phyloP scores from a whole-genome alignment of 1,140 invertebrate species.

The Meloidogyne hapla region DNA sequence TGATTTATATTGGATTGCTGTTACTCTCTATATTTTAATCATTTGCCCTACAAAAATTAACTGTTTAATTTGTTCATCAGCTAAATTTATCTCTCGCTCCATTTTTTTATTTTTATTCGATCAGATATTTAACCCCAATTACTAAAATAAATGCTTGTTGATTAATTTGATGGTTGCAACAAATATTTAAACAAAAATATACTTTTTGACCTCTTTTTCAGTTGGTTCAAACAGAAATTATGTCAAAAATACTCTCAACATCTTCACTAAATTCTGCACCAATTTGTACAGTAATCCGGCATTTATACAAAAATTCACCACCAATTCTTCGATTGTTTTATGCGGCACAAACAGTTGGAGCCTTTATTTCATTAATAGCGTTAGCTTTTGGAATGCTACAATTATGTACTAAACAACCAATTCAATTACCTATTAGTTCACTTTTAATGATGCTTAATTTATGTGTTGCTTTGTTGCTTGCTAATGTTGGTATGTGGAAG shows the following conservation, averaged over 20 bases:
- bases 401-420: constrained; percentile 12
- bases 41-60: too few relatives aligned
- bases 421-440: constrained; percentile 15
- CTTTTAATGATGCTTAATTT: constrained; percentile 28
- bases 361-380: constrained; percentile 28
- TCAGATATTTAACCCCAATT: not conserved
- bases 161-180: not conserved
- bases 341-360: not conserved
- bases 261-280: not conserved
- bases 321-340: constrained; percentile 7
- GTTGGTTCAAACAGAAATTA: not conserved
- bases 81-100: too few relatives aligned
- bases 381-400: constrained; percentile 30
- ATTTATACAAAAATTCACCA: constrained; percentile 4
- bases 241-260: not conserved
- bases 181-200: not conserved
- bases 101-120: not conserved
- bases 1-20: too few relatives aligned
- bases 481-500: constrained; percentile 37
- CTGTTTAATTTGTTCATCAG: too few relatives aligned
- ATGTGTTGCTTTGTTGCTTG: constrained; percentile 33
- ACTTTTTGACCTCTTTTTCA: not conserved
- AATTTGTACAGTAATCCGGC: constrained; percentile 15
- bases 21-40: too few relatives aligned
- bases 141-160: not conserved